Conservation (phyloP, 2,888 invertebrate species). For the Eupithecia subumbrata region DNA sequence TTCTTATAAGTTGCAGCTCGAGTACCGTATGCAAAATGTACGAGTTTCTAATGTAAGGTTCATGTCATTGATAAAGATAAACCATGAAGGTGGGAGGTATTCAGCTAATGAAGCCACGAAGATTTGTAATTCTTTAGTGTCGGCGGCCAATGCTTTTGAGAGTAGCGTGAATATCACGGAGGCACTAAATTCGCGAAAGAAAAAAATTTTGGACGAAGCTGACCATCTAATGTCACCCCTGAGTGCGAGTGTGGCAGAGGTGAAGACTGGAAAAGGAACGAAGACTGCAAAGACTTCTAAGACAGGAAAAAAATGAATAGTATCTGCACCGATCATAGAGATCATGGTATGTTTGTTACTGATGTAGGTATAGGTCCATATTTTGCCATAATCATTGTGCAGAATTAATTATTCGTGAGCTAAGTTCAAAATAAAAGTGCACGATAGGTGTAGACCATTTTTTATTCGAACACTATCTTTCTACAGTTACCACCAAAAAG, state of each 20-base stretch:
- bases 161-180: slow-evolving; percentile 55
- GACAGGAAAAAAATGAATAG: neutral
- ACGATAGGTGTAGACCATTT: neutral
- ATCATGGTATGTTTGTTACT: neutral
- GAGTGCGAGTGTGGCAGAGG: neutral
- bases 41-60: slow-evolving; percentile 68
- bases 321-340: neutral
- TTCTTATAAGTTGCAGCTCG: slow-evolving; percentile 53
- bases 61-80: slow-evolving; percentile 61
- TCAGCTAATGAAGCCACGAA: slow-evolving; percentile 62
- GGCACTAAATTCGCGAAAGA: slow-evolving; percentile 56
- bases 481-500: neutral
- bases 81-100: slow-evolving; percentile 66
- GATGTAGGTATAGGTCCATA: neutral
- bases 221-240: slow-evolving; percentile 48
- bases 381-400: neutral
- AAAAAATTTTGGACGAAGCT: slow-evolving; percentile 57
- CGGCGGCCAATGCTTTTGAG: slow-evolving; percentile 63
- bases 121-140: slow-evolving; percentile 54
- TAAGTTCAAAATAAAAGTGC: neutral
- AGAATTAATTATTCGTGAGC: neutral
- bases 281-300: neutral
- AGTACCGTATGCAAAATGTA: slow-evolving; percentile 63
- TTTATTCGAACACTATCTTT: neutral
- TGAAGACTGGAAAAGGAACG: neutral